Conservation (phyloP, 2,888 invertebrate genomes). For the Auanema sp. region DNA sequence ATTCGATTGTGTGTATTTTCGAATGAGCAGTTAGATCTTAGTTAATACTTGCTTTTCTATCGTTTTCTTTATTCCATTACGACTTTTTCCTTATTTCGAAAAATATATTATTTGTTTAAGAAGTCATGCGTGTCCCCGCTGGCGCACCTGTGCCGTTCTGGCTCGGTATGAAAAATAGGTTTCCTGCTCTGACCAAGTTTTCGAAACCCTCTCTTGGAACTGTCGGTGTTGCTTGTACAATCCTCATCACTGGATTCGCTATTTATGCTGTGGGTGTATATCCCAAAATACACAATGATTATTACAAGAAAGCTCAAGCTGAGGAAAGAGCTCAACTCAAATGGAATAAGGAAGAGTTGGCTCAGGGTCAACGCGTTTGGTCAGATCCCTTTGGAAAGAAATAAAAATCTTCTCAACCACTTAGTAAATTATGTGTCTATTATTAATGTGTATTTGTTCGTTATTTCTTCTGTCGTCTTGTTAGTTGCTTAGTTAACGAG, state of each 20-base stretch:
- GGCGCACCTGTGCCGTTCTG: constrained; percentile 54
- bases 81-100: background rate
- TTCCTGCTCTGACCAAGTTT: constrained; percentile 34
- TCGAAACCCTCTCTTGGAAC: constrained; percentile 46
- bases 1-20: no score
- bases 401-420: constrained; percentile 15
- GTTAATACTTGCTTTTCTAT: no score
- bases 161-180: constrained; percentile 42
- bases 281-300: constrained; percentile 47
- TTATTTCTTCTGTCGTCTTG: background rate
- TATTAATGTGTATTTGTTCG: constrained; percentile 1
- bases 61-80: background rate
- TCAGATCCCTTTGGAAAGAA: constrained; percentile 53
- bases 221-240: constrained; percentile 45
- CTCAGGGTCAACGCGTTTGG: constrained; percentile 51
- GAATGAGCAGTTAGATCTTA: no score
- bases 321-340: constrained; percentile 50
- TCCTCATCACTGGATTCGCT: constrained; percentile 44
- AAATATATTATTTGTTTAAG: constrained; percentile 4
- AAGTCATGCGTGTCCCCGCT: constrained; percentile 49
- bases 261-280: constrained; percentile 50
- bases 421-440: constrained; percentile 12
- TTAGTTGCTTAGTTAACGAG: background rate
- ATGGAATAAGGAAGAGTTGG: constrained; percentile 45
- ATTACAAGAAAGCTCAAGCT: constrained; percentile 51